Conservation (phyloP, 2,888 invertebrate genomes). For the Chrysolina oricalcia region DNA sequence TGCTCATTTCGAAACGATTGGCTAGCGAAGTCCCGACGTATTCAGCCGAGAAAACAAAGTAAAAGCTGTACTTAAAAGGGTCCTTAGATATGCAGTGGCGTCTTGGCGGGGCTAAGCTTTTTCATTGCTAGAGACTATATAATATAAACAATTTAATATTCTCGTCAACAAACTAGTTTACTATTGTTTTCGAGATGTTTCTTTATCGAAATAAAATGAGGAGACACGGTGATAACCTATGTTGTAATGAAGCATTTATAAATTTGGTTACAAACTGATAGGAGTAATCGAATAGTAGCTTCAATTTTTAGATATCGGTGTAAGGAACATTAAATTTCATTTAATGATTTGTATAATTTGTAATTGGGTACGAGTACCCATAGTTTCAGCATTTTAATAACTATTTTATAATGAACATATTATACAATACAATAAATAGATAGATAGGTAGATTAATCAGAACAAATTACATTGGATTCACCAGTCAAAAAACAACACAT, state of each 20-base stretch:
- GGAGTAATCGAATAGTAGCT: too few relatives aligned
- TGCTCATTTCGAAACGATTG: slow-evolving; percentile 45
- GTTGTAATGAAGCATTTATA: background rate
- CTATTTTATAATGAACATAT: too few relatives aligned
- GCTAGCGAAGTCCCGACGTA: slow-evolving; percentile 49
- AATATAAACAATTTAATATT: background rate
- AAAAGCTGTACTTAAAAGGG: slow-evolving; percentile 50
- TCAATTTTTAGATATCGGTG: too few relatives aligned
- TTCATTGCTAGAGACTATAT: background rate
- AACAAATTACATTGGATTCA: too few relatives aligned
- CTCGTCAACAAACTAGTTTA: background rate
- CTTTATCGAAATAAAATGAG: background rate
- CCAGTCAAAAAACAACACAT: too few relatives aligned
- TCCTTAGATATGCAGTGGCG: slow-evolving; percentile 44
- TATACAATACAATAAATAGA: too few relatives aligned
- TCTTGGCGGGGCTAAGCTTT: slow-evolving; percentile 12
- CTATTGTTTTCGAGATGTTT: background rate
- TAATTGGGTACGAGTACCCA: too few relatives aligned
- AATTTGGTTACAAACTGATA: background rate
- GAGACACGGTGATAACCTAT: background rate
- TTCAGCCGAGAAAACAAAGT: slow-evolving; percentile 43
- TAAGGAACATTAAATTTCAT: too few relatives aligned
- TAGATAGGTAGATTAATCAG: too few relatives aligned
- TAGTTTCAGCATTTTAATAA: too few relatives aligned
- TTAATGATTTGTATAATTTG: too few relatives aligned